These are phyloP conservation scores for Tetragonisca angustula DNA, from an alignment of 2,888 invertebrate species.

Conservation along the genomic window DNA sequence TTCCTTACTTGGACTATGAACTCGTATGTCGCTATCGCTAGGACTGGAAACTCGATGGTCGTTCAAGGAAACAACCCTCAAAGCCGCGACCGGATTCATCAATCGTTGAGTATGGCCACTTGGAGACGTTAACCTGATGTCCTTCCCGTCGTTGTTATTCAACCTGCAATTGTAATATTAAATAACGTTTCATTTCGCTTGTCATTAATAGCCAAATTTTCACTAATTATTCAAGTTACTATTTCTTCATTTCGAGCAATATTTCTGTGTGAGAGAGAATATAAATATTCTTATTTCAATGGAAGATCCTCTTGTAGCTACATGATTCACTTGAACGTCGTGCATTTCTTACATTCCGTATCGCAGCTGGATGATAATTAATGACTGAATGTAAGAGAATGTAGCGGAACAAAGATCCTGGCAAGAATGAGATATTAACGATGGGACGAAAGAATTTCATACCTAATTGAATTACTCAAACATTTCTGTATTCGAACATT, in stretches of 20 bases:
- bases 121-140: slow-evolving; percentile 74
- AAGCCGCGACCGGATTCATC: slow-evolving; percentile 75
- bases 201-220: no score
- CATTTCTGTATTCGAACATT: no score
- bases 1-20: slow-evolving; percentile 77
- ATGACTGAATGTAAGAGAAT: background rate
- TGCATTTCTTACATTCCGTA: background rate
- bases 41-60: slow-evolving; percentile 80
- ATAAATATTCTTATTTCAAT: background rate
- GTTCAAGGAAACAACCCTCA: slow-evolving; percentile 76
- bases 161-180: slow-evolving; percentile 60
- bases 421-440: background rate
- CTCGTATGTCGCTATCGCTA: slow-evolving; percentile 78
- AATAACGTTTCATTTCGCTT: background rate
- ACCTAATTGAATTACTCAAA: background rate
- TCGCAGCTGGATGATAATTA: background rate
- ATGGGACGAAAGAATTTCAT: background rate
- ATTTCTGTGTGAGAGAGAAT: background rate
- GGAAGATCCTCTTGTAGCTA: background rate
- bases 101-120: slow-evolving; percentile 74
- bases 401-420: background rate
- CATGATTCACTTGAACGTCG: background rate
- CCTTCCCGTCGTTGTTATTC: slow-evolving; percentile 64
- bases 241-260: background rate
- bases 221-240: background rate